Conservation (phyloP, 2,113 vertebrate species). For the Anser brachyrhynchus region DNA sequence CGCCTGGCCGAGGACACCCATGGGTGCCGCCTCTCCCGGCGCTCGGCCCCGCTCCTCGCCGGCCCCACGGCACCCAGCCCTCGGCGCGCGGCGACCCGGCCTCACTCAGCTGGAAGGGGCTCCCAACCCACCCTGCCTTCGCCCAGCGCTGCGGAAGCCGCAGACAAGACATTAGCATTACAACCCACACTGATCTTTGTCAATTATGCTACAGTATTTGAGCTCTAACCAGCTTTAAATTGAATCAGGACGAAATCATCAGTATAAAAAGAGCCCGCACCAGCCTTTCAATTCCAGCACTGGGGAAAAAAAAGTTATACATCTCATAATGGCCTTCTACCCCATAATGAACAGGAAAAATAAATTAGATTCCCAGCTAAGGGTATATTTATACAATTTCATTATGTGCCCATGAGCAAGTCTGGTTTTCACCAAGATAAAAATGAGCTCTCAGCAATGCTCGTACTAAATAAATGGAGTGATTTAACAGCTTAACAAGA, state of each 20-base stretch:
- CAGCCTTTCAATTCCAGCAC: conserved; percentile 81
- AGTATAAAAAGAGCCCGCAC: conserved; percentile 78
- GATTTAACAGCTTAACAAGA: conserved; percentile 85
- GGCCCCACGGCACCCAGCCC: background rate
- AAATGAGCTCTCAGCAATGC: conserved; percentile 86
- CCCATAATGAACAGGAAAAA: conserved; percentile 88
- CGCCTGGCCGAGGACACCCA: accelerated
- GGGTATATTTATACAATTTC: conserved; percentile 86
- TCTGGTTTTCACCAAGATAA: conserved; percentile 83
- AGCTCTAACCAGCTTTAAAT: conserved; percentile 81
- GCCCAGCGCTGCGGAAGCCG: background rate
- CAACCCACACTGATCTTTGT: conserved; percentile 76
- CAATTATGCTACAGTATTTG: conserved; percentile 76
- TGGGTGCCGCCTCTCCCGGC: accelerated
- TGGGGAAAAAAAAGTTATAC: conserved; percentile 74
- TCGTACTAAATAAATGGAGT: conserved; percentile 85
- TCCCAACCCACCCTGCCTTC: background rate
- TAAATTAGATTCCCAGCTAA: conserved; percentile 87
- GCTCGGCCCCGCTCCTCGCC: accelerated
- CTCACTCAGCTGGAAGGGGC: accelerated
- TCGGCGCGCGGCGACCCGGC: accelerated
- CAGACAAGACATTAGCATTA: conserved; percentile 56
- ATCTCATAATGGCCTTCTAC: conserved; percentile 86
- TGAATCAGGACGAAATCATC: conserved; percentile 82
- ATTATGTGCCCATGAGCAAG: conserved; percentile 85